Conservation (phyloP, 2,797 vertebrate genomes). For the Peromyscus eremicus region DNA sequence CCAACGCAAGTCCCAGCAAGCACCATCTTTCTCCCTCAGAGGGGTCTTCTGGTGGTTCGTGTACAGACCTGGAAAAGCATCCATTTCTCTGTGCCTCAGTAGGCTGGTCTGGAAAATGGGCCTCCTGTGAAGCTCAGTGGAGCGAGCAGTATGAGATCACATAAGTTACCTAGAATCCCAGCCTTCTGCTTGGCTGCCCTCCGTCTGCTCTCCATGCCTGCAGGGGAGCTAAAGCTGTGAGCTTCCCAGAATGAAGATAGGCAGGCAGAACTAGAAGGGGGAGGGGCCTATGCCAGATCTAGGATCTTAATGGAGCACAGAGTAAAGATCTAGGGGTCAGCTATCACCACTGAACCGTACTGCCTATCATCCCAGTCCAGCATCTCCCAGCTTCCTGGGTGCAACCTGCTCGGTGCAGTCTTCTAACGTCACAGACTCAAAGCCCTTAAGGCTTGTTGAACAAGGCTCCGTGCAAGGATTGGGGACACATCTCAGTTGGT, state of each 20-base stretch:
- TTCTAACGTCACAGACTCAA: not conserved
- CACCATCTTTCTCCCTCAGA: not conserved
- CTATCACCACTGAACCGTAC: not conserved
- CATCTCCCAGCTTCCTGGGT: not conserved
- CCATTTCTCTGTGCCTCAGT: not conserved
- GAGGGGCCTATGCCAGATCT: not conserved
- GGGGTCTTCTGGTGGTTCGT: not conserved
- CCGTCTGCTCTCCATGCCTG: fast-evolving
- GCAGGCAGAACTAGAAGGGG: not conserved
- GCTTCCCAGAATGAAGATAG: not conserved
- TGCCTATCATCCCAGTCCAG: not conserved
- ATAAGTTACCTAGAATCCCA: not conserved
- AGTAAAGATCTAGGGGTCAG: not conserved
- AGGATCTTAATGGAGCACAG: not conserved
- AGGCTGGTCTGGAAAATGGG: not conserved
- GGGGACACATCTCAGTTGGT: not conserved
- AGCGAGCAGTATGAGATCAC: fast-evolving
- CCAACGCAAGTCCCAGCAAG: not conserved
- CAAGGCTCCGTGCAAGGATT: not conserved
- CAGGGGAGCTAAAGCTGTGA: not conserved
- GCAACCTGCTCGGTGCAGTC: not conserved
- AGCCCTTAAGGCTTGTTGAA: not conserved
- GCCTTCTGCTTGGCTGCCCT: not conserved
- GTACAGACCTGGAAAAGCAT: not conserved
- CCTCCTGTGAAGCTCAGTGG: not conserved